A percentile compares a stretch with the other conserved stretches of the same genome.
These are phyloP conservation scores for Aleiodes sp. DNA, from an alignment of 1,140 invertebrate genomes.

Conservation along the genomic window DNA sequence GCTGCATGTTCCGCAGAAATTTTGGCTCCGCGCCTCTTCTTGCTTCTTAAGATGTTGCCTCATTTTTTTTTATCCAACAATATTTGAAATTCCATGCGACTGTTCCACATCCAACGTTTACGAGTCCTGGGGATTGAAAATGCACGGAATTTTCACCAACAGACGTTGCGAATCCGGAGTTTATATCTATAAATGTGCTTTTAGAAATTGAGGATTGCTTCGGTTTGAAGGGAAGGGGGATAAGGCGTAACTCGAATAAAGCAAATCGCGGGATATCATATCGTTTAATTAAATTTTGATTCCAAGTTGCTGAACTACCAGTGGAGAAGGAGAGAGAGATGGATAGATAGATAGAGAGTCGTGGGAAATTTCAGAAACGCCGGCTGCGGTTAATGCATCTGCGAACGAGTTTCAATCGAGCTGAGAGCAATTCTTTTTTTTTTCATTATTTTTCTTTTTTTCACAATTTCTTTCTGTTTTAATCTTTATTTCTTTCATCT, in stretches of 20 bases:
- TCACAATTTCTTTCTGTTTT: not conserved
- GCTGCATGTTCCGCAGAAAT: constrained; percentile 2
- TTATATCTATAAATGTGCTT: no score
- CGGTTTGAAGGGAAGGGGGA: no score
- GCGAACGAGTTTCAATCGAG: constrained; percentile 55
- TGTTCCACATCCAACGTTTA: constrained; percentile 15
- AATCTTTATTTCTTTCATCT: no score
- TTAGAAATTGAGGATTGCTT: no score
- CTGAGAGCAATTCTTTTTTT: constrained; percentile 41
- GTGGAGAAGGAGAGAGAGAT: constrained; percentile 15
- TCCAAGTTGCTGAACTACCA: constrained; percentile 47
- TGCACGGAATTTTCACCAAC: constrained; percentile 27
- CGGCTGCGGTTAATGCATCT: constrained; percentile 65
- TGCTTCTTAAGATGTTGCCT: not conserved
- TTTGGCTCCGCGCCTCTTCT: constrained; percentile 8
- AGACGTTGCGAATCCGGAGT: constrained; percentile 29
- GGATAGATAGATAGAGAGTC: not conserved
- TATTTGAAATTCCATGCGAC: not conserved
- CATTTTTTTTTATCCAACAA: no score
- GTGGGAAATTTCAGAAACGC: constrained; percentile 40
- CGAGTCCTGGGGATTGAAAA: constrained; percentile 9
- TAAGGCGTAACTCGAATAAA: constrained; percentile 14
- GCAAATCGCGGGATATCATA: constrained; percentile 57
- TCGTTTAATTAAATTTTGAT: constrained; percentile 67
- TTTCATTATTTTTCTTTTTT: constrained; percentile 13